These are phyloP conservation scores for Serilophus lunatus DNA, from an alignment of 2,113 vertebrate species.

Conservation along the genomic window DNA sequence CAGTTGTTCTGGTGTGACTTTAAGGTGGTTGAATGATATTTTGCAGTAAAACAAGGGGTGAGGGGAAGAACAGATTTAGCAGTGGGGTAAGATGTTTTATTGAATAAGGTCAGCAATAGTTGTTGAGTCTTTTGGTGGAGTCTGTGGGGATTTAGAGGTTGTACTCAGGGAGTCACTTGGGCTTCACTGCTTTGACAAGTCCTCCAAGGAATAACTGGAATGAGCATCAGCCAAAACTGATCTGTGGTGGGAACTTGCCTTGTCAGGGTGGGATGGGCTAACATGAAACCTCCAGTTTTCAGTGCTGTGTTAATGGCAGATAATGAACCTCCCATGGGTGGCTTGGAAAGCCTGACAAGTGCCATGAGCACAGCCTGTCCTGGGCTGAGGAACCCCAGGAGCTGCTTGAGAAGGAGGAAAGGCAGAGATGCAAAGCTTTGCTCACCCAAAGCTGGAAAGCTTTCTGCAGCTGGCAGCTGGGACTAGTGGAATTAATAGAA, in stretches of 20 bases:
- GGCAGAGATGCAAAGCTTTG: neutral
- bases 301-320: neutral
- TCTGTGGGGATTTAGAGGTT: neutral
- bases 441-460: conserved; percentile 13
- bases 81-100: neutral
- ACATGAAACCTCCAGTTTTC: neutral
- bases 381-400: neutral
- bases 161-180: neutral
- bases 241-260: neutral
- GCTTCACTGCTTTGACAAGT: neutral
- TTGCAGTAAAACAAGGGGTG: neutral
- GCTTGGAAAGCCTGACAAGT: neutral
- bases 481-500: conserved; percentile 54
- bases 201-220: neutral
- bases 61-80: neutral
- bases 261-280: neutral
- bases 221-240: neutral
- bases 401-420: neutral
- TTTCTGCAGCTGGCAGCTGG: conserved; percentile 38
- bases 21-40: neutral
- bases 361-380: too few species aligned
- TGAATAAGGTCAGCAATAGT: neutral
- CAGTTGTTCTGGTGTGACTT: neutral
- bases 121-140: neutral
- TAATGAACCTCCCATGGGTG: neutral